phyloP scores from a whole-genome alignment of 2,113 vertebrate genomes.

The Myotis brandtii region DNA sequence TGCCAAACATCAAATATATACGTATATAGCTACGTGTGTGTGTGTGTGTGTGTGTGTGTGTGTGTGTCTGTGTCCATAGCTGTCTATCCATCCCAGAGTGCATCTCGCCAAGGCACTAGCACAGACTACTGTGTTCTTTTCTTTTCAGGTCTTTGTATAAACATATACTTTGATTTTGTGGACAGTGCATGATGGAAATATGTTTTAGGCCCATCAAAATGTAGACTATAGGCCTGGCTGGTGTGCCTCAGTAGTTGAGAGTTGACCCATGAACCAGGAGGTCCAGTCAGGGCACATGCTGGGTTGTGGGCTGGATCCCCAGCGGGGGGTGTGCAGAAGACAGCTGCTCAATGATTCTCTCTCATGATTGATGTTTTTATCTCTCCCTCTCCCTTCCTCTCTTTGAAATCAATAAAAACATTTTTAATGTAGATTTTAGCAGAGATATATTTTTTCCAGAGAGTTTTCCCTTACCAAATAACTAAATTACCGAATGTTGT shows the following conservation, averaged over 20 bases:
- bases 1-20: background rate
- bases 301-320: too few species aligned
- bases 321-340: too few species aligned
- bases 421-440: background rate
- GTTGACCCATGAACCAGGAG: too few species aligned
- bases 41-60: background rate
- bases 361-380: too few species aligned
- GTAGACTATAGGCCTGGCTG: background rate
- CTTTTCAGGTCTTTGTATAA: slow-evolving; percentile 9
- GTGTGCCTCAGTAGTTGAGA: too few species aligned
- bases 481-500: background rate
- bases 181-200: background rate
- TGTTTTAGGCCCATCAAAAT: background rate
- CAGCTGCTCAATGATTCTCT: too few species aligned
- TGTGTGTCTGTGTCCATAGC: background rate
- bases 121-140: background rate
- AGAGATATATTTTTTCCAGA: background rate
- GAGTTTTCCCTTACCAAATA: slow-evolving; percentile 37
- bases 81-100: background rate
- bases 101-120: background rate
- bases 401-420: too few species aligned
- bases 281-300: too few species aligned
- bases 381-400: too few species aligned
- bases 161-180: background rate
- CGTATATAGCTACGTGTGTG: background rate